Base-by-base conservation (phyloP, 1,140 invertebrate genomes). In the Neelides sp. region DNA sequence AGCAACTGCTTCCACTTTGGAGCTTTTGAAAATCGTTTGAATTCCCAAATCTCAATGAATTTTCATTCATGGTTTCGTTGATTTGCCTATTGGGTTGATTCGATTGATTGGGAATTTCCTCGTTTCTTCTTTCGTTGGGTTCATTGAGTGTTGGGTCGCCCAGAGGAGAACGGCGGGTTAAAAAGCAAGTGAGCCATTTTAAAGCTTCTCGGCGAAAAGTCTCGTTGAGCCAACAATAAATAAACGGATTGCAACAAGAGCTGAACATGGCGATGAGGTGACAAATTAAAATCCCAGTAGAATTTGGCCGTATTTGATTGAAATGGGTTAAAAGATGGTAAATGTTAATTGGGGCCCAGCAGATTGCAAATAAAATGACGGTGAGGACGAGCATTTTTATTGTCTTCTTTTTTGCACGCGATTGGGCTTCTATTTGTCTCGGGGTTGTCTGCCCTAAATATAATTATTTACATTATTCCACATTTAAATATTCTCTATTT, bases 161-260 rank as follows among this genome's bases (percentile, higher is more conserved):
- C 10, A 50, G 17, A 4, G 50, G 58, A 20, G 49, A 56, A 4
- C 34, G 20, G 12, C 47, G 17, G 4, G 52, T 54, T 36, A 53
- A 46, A 35, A 56, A 60, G 30, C 58, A 59, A 2, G 45, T 22
- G 1, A 55, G 27, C 58, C 58, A 61, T 39, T 56, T 54, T 8
- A 54, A 15, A 35, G 63, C 64, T 15, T 70, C 72, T 20, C 62
- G 59, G 2, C 72, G 62, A 59, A 73, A 76, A 50, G 68, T 66
- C 23, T 71, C 66, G 43, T 68, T 68, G 3, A 67, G 54, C 66
- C 71, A 72, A 54, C 72, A 73, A 61, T 75, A 75, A 22, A 75
- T 69, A 49, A 74, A 71, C 0, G 73, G 73, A 55, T 75, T 75
- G 62, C 69, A 74, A 55, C 71, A 73, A 27, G 70, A 68, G 52